Percentiles rank a stretch among this genome's conserved stretches.
These are phyloP conservation scores for Zosterops hypoxanthus DNA, from an alignment of 2,113 vertebrate species.

Conservation along the genomic window DNA sequence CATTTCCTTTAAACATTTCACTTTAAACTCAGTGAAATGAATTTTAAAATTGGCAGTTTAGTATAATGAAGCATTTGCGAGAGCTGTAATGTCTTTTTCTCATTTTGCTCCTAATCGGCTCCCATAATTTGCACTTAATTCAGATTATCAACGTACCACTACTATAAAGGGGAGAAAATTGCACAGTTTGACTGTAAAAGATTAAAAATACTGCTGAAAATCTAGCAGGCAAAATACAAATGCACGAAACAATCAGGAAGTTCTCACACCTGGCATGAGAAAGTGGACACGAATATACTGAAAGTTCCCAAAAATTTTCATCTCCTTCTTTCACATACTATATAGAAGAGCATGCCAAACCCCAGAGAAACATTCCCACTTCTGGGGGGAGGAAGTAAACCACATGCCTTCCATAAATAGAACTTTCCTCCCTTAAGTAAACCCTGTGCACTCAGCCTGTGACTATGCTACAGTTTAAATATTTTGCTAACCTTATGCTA, in stretches of 20 bases:
- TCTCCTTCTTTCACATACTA: slow-evolving; percentile 39
- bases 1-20: slow-evolving; percentile 18
- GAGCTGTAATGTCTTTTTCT: slow-evolving; percentile 15
- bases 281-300: not conserved
- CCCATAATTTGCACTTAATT: slow-evolving; percentile 11
- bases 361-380: slow-evolving; percentile 59
- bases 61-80: slow-evolving; percentile 36
- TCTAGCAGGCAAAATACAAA: slow-evolving; percentile 45
- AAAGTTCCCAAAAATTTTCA: slow-evolving; percentile 53
- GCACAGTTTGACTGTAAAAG: not conserved
- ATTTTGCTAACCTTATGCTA: slow-evolving; percentile 45
- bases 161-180: not conserved
- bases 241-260: slow-evolving; percentile 36
- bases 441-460: slow-evolving; percentile 10
- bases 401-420: slow-evolving; percentile 72
- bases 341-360: slow-evolving; percentile 56
- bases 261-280: slow-evolving; percentile 26
- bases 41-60: slow-evolving; percentile 28
- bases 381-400: slow-evolving; percentile 43
- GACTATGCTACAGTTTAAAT: not conserved
- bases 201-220: slow-evolving; percentile 29
- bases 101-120: not conserved
- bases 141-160: not conserved
- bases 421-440: slow-evolving; percentile 58
- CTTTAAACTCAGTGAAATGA: slow-evolving; percentile 10